Base-by-base conservation (phyloP, 2,113 vertebrate species). In the Megaceryle torquata region DNA sequence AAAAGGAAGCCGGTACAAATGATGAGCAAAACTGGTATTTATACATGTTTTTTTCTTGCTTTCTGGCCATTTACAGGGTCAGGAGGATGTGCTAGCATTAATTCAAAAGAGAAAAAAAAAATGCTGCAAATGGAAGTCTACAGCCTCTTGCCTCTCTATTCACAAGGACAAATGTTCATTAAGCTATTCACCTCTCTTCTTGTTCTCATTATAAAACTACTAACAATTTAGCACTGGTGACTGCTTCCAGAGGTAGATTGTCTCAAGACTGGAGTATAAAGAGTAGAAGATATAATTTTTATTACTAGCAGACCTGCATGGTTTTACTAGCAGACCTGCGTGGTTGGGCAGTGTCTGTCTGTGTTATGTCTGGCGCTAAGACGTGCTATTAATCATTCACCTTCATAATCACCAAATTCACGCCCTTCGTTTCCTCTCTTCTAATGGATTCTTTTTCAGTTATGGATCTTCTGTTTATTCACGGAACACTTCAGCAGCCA, bases 391-490 rank as follows among this genome's bases (percentile, higher is more conserved):
- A 82, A 94, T 85, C 60, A 65, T 88, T 82, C 80, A 85, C 57
- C 15, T 91, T 92, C 53, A 61, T 76, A 85, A 95, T 82, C 53
- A 87, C 50, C 41, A 69, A 87, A 93, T 93, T 95, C 70, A 63
- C 22, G 3, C 70, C n/a, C 25, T 77, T 91, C 3, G 1, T 74
- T 89, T 89, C 82, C 46, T 88, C 31, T 89, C 44, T 87, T 93
- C 31, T 89, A 69, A 88, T 51, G 67, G 54, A 41, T 7, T 65
- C 10, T 91, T 91, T 90, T 89, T 82, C 44, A 89, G 31, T 89
- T 79, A 65, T 15, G 8, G n/a, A n/a, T 82, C 69, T 91, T 76
- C 50, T 92, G 48, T 67, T 93, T 96, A 92, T 50, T 37, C 65
- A 37, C 56, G 57, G 20, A 93, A 75, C 35, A 37, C 24, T 82